Base-by-base conservation (phyloP, 2,888 invertebrate genomes). In the Agriopis marginaria region DNA sequence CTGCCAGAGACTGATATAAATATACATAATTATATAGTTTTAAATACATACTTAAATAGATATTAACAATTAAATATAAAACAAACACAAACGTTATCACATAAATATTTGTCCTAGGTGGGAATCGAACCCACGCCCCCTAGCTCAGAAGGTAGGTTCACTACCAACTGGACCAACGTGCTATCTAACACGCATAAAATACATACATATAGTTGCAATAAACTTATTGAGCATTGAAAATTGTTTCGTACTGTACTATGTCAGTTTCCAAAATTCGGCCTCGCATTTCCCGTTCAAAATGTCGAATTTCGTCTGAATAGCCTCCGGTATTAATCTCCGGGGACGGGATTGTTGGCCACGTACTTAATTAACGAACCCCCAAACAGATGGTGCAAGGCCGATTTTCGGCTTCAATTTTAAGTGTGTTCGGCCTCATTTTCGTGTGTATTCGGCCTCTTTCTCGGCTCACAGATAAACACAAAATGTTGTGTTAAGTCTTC, bases 331-430 rank as follows among this genome's bases (percentile, higher is more conserved):
- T 77, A 76, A 75, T 73, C 79, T 72, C 72, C 40, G 50, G 72
- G 65, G 73, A 47, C 67, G 32, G 71, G 59, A 79, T 80, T 75
- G 73, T 80, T 75, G 77, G 79, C 76, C 84, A 79, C 81, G 79
- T 82, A 75, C 79, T 80, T 81, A 79, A 85, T 85, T 84, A 84
- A 79, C 75, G 73, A 74, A 67, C 74, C 75, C 74, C 75, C 73
- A 75, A 76, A 72, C 76, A 76, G 74, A 67, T 66, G 70, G 66
- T 47, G 62, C 47, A 51, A 51, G 51, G 56, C 62, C 66, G 59
- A 66, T 55, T 67, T 73, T 72, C 64, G 63, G 68, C 45, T 55
- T 58, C 42, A 17, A 14, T 63, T 56, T 64, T 45, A 44, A 58
- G 45, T 14, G 8, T 14, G 45, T 59, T 66, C 70, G 66, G 66